phyloP scores from a whole-genome alignment of 2,113 vertebrate species.

The Genyomyrus donnyi region DNA sequence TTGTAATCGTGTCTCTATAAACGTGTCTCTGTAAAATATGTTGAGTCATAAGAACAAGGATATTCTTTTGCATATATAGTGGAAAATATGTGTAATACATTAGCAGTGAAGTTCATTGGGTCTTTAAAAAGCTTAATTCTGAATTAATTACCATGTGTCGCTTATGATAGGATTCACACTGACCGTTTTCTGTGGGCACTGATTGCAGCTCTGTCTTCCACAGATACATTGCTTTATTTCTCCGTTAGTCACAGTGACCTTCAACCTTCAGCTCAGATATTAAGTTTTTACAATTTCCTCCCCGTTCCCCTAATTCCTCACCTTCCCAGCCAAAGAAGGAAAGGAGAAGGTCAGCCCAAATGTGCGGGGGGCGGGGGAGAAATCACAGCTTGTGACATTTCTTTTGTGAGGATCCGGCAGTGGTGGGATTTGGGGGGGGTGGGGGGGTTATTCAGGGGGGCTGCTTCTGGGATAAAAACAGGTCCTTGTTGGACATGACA shows the following conservation, averaged over 20 bases:
- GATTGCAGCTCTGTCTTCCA: neutral
- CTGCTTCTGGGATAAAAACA: neutral
- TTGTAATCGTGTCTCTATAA: neutral
- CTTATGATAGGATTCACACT: neutral
- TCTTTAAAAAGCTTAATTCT: slow-evolving; percentile 3
- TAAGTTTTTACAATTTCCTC: slow-evolving; percentile 8
- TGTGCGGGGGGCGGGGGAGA: neutral
- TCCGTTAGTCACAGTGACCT: neutral
- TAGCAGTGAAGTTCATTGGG: neutral
- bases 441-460: too few species aligned
- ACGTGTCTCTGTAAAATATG: slow-evolving; percentile 7
- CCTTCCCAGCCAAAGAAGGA: neutral
- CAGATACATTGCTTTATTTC: neutral
- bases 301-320: slow-evolving; percentile 8
- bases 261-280: slow-evolving; percentile 9
- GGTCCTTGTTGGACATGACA: neutral
- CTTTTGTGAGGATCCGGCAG: neutral
- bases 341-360: slow-evolving; percentile 4
- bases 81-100: slow-evolving; percentile 1
- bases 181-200: neutral
- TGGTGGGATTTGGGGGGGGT: neutral
- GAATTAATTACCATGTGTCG: neutral
- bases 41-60: slow-evolving; percentile 8
- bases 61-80: slow-evolving; percentile 2
- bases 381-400: slow-evolving; percentile 2